Evolutionary conservation across 2,113 vertebrate genomes (phyloP).

Genomic region (Callocephalon fimbriatum): DNA sequence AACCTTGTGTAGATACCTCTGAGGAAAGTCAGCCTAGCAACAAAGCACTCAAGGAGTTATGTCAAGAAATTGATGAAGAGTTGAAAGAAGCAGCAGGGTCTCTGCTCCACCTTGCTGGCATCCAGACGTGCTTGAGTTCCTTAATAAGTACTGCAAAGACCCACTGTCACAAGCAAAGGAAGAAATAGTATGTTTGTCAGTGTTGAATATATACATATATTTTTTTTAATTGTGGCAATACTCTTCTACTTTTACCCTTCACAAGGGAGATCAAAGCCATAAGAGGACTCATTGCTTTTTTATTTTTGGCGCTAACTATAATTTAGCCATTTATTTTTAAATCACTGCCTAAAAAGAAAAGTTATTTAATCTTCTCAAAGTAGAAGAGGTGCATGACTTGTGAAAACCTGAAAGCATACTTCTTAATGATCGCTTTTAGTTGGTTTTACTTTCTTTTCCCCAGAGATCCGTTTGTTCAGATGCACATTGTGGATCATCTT

Average conservation of each 20-base stretch:
- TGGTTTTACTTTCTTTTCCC: not conserved
- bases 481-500: conserved; percentile 37
- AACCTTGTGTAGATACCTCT: conserved; percentile 63
- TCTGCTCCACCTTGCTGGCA: conserved; percentile 94
- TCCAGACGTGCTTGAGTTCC: conserved; percentile 89
- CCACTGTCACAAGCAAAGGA: conserved; percentile 89
- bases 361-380: conserved; percentile 26
- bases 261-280: conserved; percentile 99
- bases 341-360: conserved; percentile 58
- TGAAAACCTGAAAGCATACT: conserved; percentile 62
- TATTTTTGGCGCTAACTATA: conserved; percentile 58
- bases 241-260: conserved; percentile 86
- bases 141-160: conserved; percentile 87
- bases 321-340: conserved; percentile 68
- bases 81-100: conserved; percentile 98
- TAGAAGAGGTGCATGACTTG: conserved; percentile 58
- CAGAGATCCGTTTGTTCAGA: conserved; percentile 15
- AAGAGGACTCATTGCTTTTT: conserved; percentile 85
- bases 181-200: conserved; percentile 84
- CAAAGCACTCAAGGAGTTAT: conserved; percentile 80
- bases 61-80: conserved; percentile 95
- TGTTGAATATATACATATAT: conserved; percentile 72
- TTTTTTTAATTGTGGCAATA: conserved; percentile 83
- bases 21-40: conserved; percentile 78
- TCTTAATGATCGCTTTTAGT: conserved; percentile 40